Conservation (phyloP, 92 coral and sea anemone genomes). For the Porites lobata region DNA sequence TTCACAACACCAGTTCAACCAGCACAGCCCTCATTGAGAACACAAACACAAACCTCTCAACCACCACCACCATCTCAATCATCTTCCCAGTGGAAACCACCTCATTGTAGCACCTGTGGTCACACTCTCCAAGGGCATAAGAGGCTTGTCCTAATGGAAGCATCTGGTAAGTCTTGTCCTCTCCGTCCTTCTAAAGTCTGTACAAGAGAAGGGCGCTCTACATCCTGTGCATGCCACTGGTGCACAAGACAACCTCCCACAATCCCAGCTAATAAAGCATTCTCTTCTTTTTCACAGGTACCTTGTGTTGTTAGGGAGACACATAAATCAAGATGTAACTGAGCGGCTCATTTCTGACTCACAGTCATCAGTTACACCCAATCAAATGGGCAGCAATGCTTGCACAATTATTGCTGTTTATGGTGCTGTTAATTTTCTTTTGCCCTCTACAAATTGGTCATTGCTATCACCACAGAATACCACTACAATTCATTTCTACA, state of each 20-base stretch:
- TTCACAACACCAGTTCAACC: too few relatives aligned
- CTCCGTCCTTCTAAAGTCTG: constrained; percentile 37
- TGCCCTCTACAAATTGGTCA: constrained; percentile 10
- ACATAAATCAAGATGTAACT: constrained; percentile 40
- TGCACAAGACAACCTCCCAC: neutral
- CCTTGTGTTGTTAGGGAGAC: constrained; percentile 28
- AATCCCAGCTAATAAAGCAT: neutral
- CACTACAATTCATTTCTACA: too few relatives aligned
- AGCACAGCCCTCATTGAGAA: too few relatives aligned
- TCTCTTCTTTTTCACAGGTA: constrained; percentile 30
- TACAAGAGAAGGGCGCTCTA: neutral
- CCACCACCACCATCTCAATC: neutral
- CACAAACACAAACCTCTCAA: too few relatives aligned
- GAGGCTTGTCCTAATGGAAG: neutral
- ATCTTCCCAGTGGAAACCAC: constrained; percentile 35
- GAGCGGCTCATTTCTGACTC: constrained; percentile 52
- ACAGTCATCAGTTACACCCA: constrained; percentile 33
- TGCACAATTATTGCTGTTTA: constrained; percentile 56
- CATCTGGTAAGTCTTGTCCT: constrained; percentile 39
- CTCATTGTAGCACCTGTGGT: constrained; percentile 55
- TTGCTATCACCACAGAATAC: too few relatives aligned
- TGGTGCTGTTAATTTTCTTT: constrained; percentile 57
- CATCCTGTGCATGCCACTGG: constrained; percentile 58
- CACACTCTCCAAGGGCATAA: constrained; percentile 48
- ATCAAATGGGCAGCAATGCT: constrained; percentile 44